Base-by-base conservation (phyloP, 92 coral and sea anemone genomes). In the Zoanthus gigantus region DNA sequence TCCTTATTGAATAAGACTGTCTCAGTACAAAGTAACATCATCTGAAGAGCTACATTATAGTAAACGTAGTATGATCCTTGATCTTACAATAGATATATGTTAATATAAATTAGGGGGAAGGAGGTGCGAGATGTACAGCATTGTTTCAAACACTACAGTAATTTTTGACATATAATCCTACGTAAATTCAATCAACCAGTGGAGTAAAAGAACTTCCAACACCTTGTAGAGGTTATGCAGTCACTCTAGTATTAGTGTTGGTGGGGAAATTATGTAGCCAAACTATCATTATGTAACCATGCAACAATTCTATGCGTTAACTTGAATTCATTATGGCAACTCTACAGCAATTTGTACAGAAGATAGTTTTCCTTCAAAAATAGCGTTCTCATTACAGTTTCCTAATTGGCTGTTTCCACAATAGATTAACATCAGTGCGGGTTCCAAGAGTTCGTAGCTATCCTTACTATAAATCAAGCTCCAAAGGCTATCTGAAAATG, bases 21-120 rank as follows among this genome's bases (percentile, higher is more conserved):
- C 29, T 50, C 56, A 60, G 28, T 57, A 16, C 30, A 11, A 69
- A 48, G 75, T 65, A 81, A 15, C 50, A 29, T 47, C 18, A 42
- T 45, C 60, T 46, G 74, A 56, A 81, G 75, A 65, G 48, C 85
- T 46, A 66, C 66, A 81, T 81, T 81, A 42, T 65, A 48, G 75
- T 66, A 50, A 71, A 46, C 7, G 69, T 9, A 12, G 66, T 42
- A 63, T 45, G 74, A 30, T 47, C 47, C 60, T 81, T 54, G 12
- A 66, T 60, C 15, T 81, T 37, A 63, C 45, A 63, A n/a, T 50
- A 81, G 71, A 47, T 44, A 11, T 65, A 23, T 81, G 74, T 47
- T 61, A 54, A 77, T 47, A 28, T 12, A 81, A 63, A 65, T 44
- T 42, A 23, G 74, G 17, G 45, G 73, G 74, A 56, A 74, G 45